phyloP scores from a whole-genome alignment of 2,113 vertebrate genomes.

The Lophura nycthemera region DNA sequence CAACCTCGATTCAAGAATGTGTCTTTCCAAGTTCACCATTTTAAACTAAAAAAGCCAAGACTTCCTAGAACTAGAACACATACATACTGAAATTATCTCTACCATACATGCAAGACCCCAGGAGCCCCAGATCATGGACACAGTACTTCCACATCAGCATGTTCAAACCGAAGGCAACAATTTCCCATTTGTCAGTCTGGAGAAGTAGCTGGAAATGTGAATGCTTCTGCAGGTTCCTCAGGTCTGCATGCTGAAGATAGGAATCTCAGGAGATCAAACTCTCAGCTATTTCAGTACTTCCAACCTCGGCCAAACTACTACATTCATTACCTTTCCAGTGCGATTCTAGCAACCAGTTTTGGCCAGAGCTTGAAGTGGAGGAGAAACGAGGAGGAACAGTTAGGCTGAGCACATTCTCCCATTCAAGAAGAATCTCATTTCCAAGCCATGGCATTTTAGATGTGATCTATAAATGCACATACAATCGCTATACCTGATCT shows the following conservation, averaged over 20 bases:
- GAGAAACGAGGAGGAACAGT: neutral
- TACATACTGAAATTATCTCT: neutral
- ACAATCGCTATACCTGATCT: neutral
- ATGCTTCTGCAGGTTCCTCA: neutral
- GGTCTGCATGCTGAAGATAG: neutral
- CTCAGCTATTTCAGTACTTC: neutral
- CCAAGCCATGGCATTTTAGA: neutral
- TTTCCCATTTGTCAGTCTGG: neutral
- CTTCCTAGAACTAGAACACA: neutral
- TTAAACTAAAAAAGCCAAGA: neutral
- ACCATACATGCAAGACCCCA: neutral
- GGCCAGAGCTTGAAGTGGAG: neutral
- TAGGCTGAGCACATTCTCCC: neutral
- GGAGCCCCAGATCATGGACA: neutral
- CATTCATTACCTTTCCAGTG: neutral
- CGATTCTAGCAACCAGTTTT: neutral
- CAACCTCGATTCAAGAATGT: neutral
- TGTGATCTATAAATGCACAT: neutral
- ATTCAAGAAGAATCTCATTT: neutral
- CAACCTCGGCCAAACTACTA: neutral
- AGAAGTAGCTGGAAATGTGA: neutral
- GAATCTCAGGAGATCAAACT: neutral
- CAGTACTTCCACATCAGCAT: neutral
- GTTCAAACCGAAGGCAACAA: neutral
- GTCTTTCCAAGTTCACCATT: neutral